Base-by-base conservation (phyloP, 2,797 vertebrate species). In the Cetoscarus ocellatus region DNA sequence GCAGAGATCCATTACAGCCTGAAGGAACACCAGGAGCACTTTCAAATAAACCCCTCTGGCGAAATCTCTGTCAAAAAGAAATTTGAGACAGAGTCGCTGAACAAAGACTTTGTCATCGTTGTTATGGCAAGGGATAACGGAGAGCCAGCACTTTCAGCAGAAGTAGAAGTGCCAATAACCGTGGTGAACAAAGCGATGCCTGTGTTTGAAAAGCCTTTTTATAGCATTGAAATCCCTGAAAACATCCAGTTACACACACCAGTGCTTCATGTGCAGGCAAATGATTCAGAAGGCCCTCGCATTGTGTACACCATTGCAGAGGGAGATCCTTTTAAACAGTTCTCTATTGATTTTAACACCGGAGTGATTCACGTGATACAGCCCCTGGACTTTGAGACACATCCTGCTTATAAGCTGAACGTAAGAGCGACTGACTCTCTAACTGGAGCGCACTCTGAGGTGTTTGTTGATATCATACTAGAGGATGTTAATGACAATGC, bases 151-250 rank as follows among this genome's bases (percentile, higher is more conserved):
- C 96, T 97, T 70, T 97, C 97, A 1, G 90, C 97, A 11, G 96
- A 96, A 84, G 94, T 94, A 18, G 82, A 94, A 6, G 96, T 99
- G 34, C 96, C 95, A 50, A 77, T 99, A 84, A 96, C 95, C 1
- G 95, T 99, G 36, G 96, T 98, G 88, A 97, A 96, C 91, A 98
- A 97, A 94, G 97, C 97, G 56, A 96, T 96, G 93, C 98, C 98
- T 18, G 92, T 99, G 80, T 99, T 99, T 39, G 98, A 99, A 80
- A 99, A 97, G 67, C 88, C 97, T 38, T 99, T 99, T 86, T 99
- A 99, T 73, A 98, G 96, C 64, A 95, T 97, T 55, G 97, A 98
- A 91, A 95, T 99, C 83, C 95, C 97, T 14, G 98, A 99, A 91
- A 98, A 95, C 47, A 90, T 96, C 74, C 97, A 96, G 69, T 61